phyloP scores from a whole-genome alignment of 2,888 invertebrate species.

The Boloria euphrosyne region DNA sequence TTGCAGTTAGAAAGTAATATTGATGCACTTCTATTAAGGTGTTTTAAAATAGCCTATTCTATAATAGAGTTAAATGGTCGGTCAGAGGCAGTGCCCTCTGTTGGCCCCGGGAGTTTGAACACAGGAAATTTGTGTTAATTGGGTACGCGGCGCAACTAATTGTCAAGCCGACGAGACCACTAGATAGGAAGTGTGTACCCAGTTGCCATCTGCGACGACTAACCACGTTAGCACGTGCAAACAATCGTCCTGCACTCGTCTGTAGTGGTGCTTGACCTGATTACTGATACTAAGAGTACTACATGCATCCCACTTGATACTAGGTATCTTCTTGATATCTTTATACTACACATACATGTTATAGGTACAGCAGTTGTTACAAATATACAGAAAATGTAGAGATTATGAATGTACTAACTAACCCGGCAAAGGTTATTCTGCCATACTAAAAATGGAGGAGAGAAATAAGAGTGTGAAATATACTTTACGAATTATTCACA shows the following conservation, averaged over 20 bases:
- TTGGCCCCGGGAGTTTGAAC: conserved; percentile 57
- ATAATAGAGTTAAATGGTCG: conserved; percentile 39
- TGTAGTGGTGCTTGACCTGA: not conserved
- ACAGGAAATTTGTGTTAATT: conserved; percentile 81
- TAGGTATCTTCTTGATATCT: too few species aligned
- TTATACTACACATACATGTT: too few species aligned
- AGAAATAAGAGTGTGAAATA: too few species aligned
- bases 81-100: conserved; percentile 59
- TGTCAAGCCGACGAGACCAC: conserved; percentile 63
- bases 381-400: too few species aligned
- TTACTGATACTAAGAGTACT: not conserved
- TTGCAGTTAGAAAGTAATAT: not conserved
- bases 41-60: conserved; percentile 17
- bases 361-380: too few species aligned
- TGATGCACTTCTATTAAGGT: conserved; percentile 19
- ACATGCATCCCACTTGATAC: too few species aligned
- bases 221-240: conserved; percentile 15
- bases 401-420: too few species aligned
- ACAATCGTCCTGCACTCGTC: not conserved
- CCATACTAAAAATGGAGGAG: too few species aligned
- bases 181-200: conserved; percentile 53
- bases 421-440: too few species aligned
- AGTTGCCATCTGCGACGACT: conserved; percentile 18
- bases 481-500: too few species aligned
- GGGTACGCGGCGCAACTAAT: conserved; percentile 64